Evolutionary conservation across 2,113 vertebrate genomes (phyloP).

Genomic region (Epinephelus moara): DNA sequence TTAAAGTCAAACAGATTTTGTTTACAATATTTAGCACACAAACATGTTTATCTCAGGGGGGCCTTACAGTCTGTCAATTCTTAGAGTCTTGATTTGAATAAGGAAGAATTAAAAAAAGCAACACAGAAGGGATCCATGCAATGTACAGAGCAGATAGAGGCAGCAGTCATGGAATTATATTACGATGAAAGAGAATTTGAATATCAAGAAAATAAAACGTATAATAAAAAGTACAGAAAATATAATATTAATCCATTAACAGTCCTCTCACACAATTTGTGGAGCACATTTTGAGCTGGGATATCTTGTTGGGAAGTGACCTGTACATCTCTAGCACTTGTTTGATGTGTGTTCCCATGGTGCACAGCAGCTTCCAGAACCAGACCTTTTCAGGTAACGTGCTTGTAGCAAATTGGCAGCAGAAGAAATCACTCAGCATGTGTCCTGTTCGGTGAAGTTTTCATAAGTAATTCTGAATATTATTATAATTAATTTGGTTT

Average conservation of each 20-base stretch:
- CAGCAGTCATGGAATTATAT: neutral
- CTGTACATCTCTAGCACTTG: neutral
- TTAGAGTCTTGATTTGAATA: neutral
- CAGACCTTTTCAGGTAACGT: neutral
- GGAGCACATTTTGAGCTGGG: neutral
- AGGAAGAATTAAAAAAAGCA: neutral
- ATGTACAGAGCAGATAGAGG: neutral
- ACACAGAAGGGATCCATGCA: neutral
- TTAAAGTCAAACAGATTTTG: neutral
- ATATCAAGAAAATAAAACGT: neutral
- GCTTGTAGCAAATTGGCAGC: neutral
- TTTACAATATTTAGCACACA: neutral
- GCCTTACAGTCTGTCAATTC: neutral
- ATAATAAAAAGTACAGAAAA: neutral
- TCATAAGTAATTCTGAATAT: too few relatives aligned
- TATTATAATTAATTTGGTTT: too few relatives aligned
- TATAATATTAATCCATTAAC: neutral
- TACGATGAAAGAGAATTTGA: neutral
- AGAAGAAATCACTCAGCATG: neutral
- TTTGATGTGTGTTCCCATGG: neutral
- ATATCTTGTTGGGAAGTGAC: neutral
- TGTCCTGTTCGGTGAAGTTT: too few relatives aligned
- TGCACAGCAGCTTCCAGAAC: neutral
- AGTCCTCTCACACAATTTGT: neutral
- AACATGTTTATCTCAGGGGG: neutral